A percentile compares a stretch with the other conserved stretches of the same genome.
Evolutionary conservation across 1,140 invertebrate genomes (phyloP).

Genomic region (Whitmania pigra): DNA sequence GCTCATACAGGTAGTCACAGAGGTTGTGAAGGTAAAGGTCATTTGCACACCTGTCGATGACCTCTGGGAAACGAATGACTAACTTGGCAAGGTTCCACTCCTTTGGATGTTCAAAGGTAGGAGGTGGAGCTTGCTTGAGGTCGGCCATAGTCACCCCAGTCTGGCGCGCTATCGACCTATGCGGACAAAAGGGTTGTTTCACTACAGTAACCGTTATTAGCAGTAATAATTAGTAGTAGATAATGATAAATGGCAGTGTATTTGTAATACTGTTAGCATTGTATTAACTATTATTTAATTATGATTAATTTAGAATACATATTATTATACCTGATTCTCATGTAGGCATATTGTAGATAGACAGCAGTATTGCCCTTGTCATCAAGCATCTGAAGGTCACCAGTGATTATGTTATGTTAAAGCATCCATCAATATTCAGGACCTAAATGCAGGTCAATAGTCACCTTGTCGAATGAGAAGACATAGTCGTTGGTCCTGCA

Average conservation of each 20-base stretch:
- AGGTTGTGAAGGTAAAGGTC: constrained; percentile 76
- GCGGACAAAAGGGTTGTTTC: neutral
- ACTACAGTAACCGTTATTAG: neutral
- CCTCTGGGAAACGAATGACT: constrained; percentile 65
- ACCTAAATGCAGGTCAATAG: neutral
- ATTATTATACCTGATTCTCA: constrained; percentile 71
- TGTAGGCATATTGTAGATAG: constrained; percentile 88
- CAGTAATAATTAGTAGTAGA: too few species aligned
- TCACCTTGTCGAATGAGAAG: constrained; percentile 88
- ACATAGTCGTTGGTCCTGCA: constrained; percentile 88
- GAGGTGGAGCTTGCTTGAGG: constrained; percentile 18
- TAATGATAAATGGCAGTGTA: too few species aligned
- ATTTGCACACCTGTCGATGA: constrained; percentile 66
- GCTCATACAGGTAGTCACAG: constrained; percentile 91
- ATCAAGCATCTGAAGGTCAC: constrained; percentile 70
- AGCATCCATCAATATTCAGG: neutral
- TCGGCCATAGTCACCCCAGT: constrained; percentile 48
- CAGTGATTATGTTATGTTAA: neutral
- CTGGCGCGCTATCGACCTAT: constrained; percentile 59
- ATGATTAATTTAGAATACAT: too few species aligned
- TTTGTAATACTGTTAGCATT: too few species aligned
- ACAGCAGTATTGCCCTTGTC: constrained; percentile 98
- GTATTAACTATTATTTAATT: too few species aligned
- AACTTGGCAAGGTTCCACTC: constrained; percentile 89
- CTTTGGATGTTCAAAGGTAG: constrained; percentile 64